phyloP scores from a whole-genome alignment of 1,140 invertebrate genomes.

The Drosophila repletoides region DNA sequence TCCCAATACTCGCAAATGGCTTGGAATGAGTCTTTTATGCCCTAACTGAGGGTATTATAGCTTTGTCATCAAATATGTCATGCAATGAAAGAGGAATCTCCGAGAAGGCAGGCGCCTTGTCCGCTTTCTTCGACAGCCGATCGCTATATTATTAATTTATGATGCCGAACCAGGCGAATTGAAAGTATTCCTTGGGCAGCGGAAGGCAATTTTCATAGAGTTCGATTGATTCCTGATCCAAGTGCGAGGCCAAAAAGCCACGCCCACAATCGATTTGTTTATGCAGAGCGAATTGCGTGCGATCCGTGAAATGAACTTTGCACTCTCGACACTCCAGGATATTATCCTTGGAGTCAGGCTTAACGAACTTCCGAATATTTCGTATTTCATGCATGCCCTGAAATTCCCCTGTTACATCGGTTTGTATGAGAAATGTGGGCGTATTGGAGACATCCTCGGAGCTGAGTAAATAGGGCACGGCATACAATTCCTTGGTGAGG shows the following conservation, averaged over 20 bases:
- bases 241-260: constrained; percentile 30
- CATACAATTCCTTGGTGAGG: constrained; percentile 51
- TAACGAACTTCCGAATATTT: constrained; percentile 39
- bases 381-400: constrained; percentile 33
- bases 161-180: constrained; percentile 54
- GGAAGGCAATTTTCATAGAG: constrained; percentile 56
- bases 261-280: constrained; percentile 49
- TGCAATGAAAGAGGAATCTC: no score
- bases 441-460: constrained; percentile 41
- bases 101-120: no score
- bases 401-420: constrained; percentile 42
- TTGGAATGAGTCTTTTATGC: no score
- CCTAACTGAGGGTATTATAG: no score
- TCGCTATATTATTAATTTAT: no score
- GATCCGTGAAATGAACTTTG: constrained; percentile 37
- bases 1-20: no score
- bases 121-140: no score
- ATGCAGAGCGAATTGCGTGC: constrained; percentile 40
- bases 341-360: constrained; percentile 32
- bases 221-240: constrained; percentile 41
- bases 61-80: no score
- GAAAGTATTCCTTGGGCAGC: constrained; percentile 48
- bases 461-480: constrained; percentile 47
- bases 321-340: constrained; percentile 45
- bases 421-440: constrained; percentile 56